phyloP scores from a whole-genome alignment of 2,113 vertebrate species.

The Eublepharis macularius region DNA sequence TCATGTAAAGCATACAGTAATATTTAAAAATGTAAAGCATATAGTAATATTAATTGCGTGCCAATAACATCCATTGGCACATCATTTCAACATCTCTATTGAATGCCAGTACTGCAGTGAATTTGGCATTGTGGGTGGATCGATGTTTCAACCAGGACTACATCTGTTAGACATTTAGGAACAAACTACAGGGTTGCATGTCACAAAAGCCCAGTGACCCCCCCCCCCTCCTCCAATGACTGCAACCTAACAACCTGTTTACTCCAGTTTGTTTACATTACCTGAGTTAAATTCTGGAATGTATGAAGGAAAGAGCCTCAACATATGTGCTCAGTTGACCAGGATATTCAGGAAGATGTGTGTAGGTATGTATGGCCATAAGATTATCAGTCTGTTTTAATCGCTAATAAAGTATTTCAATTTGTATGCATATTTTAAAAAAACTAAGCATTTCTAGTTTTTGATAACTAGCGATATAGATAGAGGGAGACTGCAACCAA shows the following conservation, averaged over 20 bases:
- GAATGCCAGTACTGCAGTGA: background rate
- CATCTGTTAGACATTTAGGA: background rate
- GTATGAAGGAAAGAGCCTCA: background rate
- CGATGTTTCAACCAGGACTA: background rate
- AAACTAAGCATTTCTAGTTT: too few species aligned
- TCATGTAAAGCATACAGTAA: constrained; percentile 58
- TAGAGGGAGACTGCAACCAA: too few species aligned
- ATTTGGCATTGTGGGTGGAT: background rate
- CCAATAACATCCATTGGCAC: background rate
- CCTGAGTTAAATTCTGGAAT: background rate
- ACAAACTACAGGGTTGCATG: background rate
- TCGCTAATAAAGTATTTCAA: too few species aligned
- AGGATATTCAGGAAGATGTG: too few species aligned
- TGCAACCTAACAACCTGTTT: too few species aligned
- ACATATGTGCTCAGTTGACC: too few species aligned
- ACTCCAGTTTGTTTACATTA: background rate
- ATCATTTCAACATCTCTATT: background rate
- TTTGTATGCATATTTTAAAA: too few species aligned
- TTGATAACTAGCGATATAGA: too few species aligned
- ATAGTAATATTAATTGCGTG: background rate
- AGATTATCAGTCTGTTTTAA: too few species aligned
- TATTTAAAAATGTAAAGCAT: constrained; percentile 1
- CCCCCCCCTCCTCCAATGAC: background rate
- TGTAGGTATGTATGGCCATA: too few species aligned
- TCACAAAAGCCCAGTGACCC: background rate